These are phyloP conservation scores for Acanthornis magna DNA, from an alignment of 2,797 vertebrate species.

Conservation along the genomic window DNA sequence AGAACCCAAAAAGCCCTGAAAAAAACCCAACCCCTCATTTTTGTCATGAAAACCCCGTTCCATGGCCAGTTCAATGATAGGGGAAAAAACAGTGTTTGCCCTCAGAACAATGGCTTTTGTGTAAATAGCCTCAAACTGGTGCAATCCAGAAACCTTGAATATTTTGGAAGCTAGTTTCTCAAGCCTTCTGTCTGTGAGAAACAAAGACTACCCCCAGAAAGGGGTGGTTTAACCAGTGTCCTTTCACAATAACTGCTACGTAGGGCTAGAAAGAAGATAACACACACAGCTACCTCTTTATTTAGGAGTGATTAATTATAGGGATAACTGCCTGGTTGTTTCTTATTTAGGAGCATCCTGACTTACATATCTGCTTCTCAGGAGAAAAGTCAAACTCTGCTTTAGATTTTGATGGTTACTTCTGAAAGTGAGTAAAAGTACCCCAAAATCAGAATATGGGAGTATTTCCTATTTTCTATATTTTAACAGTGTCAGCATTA, in stretches of 20 bases:
- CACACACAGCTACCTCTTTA: not conserved
- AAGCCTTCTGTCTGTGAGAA: not conserved
- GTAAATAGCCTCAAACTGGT: not conserved
- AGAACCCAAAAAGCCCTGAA: fast-evolving
- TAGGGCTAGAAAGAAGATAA: not conserved
- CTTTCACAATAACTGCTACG: not conserved
- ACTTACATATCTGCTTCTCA: not conserved
- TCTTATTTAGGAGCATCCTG: not conserved
- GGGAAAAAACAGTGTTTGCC: not conserved
- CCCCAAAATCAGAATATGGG: not conserved
- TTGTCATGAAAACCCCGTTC: not conserved
- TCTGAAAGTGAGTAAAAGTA: not conserved
- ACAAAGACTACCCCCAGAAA: not conserved
- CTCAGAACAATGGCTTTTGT: conserved; percentile 31
- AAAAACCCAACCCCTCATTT: not conserved
- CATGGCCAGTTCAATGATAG: not conserved
- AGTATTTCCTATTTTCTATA: not conserved
- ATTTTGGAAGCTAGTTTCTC: not conserved
- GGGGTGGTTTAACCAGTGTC: not conserved
- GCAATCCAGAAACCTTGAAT: not conserved
- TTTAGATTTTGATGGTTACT: not conserved
- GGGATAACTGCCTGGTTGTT: not conserved
- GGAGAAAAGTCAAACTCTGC: not conserved
- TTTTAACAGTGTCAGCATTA: not conserved
- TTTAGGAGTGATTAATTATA: not conserved